Evolutionary conservation across 2,888 invertebrate genomes (phyloP).

Genomic region (Tenthredo livida): DNA sequence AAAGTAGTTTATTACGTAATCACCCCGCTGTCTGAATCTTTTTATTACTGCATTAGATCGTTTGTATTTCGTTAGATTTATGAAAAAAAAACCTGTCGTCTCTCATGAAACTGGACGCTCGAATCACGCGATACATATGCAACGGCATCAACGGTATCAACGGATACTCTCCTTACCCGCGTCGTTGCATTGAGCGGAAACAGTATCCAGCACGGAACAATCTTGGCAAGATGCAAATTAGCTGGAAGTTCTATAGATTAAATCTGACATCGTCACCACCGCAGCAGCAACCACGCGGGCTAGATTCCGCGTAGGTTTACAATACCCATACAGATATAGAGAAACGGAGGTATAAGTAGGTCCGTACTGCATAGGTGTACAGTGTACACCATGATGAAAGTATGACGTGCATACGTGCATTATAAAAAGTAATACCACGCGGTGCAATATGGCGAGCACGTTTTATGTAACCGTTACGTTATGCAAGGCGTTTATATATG

Average conservation of each 20-base stretch:
- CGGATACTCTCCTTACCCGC: neutral
- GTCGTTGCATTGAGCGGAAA: conserved; percentile 16
- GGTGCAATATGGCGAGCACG: conserved; percentile 38
- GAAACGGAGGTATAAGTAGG: neutral
- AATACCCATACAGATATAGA: neutral
- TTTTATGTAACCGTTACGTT: conserved; percentile 49
- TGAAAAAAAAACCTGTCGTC: neutral
- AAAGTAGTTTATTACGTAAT: neutral
- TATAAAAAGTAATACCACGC: conserved; percentile 27
- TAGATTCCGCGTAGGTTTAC: conserved; percentile 19
- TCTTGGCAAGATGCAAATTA: conserved; percentile 22
- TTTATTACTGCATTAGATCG: neutral
- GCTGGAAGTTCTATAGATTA: conserved; percentile 25
- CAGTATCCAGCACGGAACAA: conserved; percentile 29
- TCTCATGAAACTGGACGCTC: neutral
- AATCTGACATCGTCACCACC: conserved; percentile 44
- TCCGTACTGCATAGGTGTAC: neutral
- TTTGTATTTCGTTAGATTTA: neutral
- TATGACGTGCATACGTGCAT: conserved; percentile 27
- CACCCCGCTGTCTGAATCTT: neutral
- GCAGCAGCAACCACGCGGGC: conserved; percentile 14
- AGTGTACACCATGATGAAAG: neutral
- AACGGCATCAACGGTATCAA: neutral
- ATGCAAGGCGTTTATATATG: conserved; percentile 45
- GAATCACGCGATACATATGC: neutral